phyloP scores from a whole-genome alignment of 2,888 invertebrate species.

The Pyrgus malvae region DNA sequence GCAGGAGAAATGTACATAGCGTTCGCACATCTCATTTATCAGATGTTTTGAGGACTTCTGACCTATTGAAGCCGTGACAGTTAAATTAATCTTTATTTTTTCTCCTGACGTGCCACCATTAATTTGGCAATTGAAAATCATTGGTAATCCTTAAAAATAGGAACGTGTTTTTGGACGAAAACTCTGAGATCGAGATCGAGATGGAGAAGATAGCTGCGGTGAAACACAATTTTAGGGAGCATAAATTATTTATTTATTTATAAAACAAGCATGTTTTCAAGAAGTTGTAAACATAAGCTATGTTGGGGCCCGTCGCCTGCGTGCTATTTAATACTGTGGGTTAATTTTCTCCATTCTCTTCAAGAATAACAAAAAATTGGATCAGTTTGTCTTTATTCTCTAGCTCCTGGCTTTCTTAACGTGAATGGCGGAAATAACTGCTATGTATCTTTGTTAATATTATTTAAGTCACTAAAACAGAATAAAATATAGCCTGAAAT shows the following conservation, averaged over 20 bases:
- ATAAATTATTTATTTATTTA: too few species aligned
- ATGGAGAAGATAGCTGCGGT: constrained; percentile 14
- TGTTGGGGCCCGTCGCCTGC: constrained; percentile 41
- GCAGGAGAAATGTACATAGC: constrained; percentile 7
- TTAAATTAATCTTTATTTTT: constrained; percentile 38
- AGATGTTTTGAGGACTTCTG: constrained; percentile 45
- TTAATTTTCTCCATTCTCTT: constrained; percentile 64
- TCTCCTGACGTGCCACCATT: constrained; percentile 2
- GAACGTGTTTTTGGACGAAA: constrained; percentile 2
- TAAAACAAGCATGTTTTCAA: constrained; percentile 30
- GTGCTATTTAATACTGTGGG: constrained; percentile 53
- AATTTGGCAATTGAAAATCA: constrained; percentile 11
- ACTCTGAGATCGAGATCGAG: constrained; percentile 14
- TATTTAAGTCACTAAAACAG: too few species aligned
- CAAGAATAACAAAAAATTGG: constrained; percentile 56
- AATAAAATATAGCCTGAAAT: too few species aligned
- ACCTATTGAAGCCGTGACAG: constrained; percentile 42
- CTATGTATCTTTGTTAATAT: too few species aligned
- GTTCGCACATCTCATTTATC: constrained; percentile 46
- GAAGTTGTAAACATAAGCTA: constrained; percentile 29
- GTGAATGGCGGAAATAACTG: neutral
- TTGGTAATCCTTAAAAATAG: neutral
- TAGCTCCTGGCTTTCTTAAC: too few species aligned
- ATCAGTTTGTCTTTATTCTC: constrained; percentile 22
- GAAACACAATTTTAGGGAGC: neutral